A percentile compares a stretch with the other conserved stretches of the same genome.
Evolutionary conservation across 2,888 invertebrate species (phyloP).

Genomic region (Caenorhabditis zanzibari): DNA sequence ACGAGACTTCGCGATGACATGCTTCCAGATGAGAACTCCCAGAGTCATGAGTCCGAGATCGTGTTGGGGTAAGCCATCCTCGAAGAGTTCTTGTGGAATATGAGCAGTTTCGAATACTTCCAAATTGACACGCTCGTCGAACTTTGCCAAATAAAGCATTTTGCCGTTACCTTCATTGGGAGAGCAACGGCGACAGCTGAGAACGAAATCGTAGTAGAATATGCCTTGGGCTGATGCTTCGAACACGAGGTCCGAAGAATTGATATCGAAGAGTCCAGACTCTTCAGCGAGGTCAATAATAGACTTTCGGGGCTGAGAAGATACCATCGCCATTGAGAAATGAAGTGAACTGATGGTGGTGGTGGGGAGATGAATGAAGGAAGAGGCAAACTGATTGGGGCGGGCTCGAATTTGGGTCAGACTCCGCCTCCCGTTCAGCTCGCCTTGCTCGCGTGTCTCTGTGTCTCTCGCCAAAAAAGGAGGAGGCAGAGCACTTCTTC

Average conservation of each 20-base stretch:
- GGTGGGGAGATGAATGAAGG: background rate
- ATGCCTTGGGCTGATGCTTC: slow-evolving; percentile 76
- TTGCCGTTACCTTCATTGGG: slow-evolving; percentile 65
- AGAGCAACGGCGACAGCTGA: slow-evolving; percentile 70
- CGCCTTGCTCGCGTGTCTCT: slow-evolving; percentile 40
- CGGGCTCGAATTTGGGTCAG: slow-evolving; percentile 59
- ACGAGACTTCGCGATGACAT: slow-evolving; percentile 73
- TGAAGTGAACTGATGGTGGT: slow-evolving; percentile 38
- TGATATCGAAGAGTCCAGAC: slow-evolving; percentile 79
- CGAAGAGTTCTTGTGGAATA: slow-evolving; percentile 66
- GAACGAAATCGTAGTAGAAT: slow-evolving; percentile 81
- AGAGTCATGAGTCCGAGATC: slow-evolving; percentile 80
- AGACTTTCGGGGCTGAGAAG: slow-evolving; percentile 73
- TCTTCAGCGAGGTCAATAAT: slow-evolving; percentile 80
- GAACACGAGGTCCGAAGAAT: slow-evolving; percentile 81
- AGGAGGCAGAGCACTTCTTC: slow-evolving; percentile 7
- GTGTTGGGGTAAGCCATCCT: slow-evolving; percentile 74
- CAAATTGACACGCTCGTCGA: slow-evolving; percentile 79
- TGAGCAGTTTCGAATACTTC: slow-evolving; percentile 77
- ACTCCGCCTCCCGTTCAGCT: slow-evolving; percentile 60
- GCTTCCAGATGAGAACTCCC: slow-evolving; percentile 78
- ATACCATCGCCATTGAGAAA: slow-evolving; percentile 35
- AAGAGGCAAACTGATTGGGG: slow-evolving; percentile 55
- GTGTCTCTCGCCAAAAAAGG: background rate
- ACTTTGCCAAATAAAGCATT: slow-evolving; percentile 79